phyloP scores from a whole-genome alignment of 2,888 invertebrate genomes.

The Incurvaria masculella region DNA sequence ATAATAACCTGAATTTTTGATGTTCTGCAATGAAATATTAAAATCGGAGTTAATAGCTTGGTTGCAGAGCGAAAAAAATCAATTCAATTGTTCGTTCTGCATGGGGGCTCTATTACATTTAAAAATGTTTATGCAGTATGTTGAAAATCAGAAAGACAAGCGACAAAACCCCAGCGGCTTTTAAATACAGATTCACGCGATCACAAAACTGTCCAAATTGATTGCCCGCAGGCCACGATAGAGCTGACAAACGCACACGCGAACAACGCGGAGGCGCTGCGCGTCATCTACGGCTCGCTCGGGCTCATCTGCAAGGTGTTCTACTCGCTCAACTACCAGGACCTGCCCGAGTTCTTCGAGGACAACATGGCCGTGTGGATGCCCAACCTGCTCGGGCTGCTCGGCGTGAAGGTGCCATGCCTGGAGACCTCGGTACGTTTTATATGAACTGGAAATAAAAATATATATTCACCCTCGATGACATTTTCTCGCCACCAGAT shows the following conservation, averaged over 20 bases:
- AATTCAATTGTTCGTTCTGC: no score
- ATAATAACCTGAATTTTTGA: no score
- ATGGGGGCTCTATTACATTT: no score
- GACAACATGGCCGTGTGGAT: constrained; percentile 97
- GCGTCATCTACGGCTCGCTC: constrained; percentile 85
- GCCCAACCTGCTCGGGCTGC: constrained; percentile 79
- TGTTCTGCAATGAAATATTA: no score
- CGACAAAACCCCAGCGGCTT: no score
- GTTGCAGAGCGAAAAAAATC: no score
- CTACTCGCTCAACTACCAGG: constrained; percentile 96
- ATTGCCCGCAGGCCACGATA: constrained; percentile 71
- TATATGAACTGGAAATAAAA: no score
- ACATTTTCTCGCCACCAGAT: neutral
- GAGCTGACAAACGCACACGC: constrained; percentile 74
- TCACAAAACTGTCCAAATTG: constrained; percentile 88
- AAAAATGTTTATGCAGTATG: no score
- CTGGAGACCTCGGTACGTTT: constrained; percentile 62
- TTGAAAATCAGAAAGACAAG: no score
- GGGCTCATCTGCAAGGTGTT: constrained; percentile 92
- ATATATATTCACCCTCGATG: no score
- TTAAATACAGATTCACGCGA: no score
- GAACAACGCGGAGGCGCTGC: constrained; percentile 74
- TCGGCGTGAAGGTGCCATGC: constrained; percentile 73
- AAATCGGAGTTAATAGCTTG: no score
- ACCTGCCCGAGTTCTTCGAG: constrained; percentile 98